phyloP scores from a whole-genome alignment of 2,888 invertebrate genomes.

The Rapana venosa region DNA sequence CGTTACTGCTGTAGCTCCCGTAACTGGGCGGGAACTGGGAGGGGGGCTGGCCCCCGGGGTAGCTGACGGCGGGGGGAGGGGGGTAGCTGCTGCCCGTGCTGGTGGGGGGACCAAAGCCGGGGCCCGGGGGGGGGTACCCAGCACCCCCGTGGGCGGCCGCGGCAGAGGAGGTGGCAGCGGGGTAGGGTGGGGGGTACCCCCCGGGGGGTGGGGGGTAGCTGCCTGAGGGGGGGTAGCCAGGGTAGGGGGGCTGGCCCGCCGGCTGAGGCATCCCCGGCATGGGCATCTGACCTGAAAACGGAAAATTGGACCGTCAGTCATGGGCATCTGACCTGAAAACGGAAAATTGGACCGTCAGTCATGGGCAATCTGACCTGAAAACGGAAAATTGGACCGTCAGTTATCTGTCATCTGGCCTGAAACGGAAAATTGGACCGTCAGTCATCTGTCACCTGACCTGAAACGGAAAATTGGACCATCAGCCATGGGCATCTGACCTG shows the following conservation, averaged over 20 bases:
- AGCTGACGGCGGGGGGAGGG: slow-evolving; percentile 29
- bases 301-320: not conserved
- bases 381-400: not conserved
- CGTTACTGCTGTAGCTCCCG: slow-evolving; percentile 54
- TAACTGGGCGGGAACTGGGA: slow-evolving; percentile 27
- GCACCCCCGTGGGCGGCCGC: not conserved
- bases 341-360: not conserved
- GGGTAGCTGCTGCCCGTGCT: slow-evolving; percentile 52
- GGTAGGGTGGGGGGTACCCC: slow-evolving; percentile 51
- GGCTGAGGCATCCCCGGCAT: slow-evolving; percentile 41
- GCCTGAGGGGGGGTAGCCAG: slow-evolving; percentile 54
- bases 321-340: not conserved
- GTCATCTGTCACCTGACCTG: too few species aligned
- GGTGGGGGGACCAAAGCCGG: slow-evolving; percentile 43
- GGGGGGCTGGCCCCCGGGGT: slow-evolving; percentile 9
- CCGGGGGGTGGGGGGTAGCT: slow-evolving; percentile 17
- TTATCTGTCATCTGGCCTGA: too few species aligned
- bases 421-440: too few species aligned
- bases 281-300: slow-evolving; percentile 28
- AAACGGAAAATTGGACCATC: too few species aligned
- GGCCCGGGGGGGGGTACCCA: not conserved
- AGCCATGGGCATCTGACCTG: too few species aligned
- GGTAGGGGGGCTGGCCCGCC: slow-evolving; percentile 37
- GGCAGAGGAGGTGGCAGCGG: too few species aligned
- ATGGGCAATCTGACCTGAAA: not conserved